Evolutionary conservation across 1,140 invertebrate species (phyloP).

Genomic region (Vanessa tameamea): DNA sequence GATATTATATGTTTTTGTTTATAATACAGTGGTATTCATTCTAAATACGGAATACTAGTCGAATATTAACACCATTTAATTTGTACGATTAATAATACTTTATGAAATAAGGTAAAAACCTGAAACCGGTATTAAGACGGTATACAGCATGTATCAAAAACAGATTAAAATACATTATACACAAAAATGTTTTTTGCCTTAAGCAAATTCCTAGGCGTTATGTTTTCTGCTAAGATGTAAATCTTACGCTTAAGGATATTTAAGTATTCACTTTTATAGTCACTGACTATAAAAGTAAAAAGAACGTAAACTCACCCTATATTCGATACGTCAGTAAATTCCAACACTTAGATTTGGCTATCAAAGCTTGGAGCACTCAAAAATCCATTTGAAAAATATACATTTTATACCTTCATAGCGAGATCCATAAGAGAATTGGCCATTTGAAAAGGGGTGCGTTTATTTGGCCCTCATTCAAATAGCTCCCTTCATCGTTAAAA

Average conservation of each 20-base stretch:
- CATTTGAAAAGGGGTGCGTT: constrained; percentile 55
- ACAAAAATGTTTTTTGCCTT: constrained; percentile 13
- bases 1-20: too few species aligned
- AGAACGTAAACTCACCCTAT: constrained; percentile 68
- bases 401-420: constrained; percentile 62
- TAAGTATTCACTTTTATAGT: constrained; percentile 71
- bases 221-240: constrained; percentile 16
- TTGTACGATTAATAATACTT: too few species aligned
- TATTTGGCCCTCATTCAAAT: constrained; percentile 53
- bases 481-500: constrained; percentile 52
- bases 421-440: constrained; percentile 55
- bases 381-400: constrained; percentile 81
- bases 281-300: constrained; percentile 75
- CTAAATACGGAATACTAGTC: too few species aligned
- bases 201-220: constrained; percentile 44
- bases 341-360: constrained; percentile 76
- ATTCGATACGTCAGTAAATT: constrained; percentile 61
- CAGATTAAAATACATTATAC: not conserved
- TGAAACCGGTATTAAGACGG: too few species aligned
- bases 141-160: not conserved
- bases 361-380: constrained; percentile 80
- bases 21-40: too few species aligned
- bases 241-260: constrained; percentile 48
- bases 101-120: too few species aligned
- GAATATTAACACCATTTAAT: too few species aligned